Percentiles rank a stretch among this genome's conserved stretches.
Evolutionary conservation across 2,797 vertebrate species (phyloP).

Genomic region (Simalia tracyae): DNA sequence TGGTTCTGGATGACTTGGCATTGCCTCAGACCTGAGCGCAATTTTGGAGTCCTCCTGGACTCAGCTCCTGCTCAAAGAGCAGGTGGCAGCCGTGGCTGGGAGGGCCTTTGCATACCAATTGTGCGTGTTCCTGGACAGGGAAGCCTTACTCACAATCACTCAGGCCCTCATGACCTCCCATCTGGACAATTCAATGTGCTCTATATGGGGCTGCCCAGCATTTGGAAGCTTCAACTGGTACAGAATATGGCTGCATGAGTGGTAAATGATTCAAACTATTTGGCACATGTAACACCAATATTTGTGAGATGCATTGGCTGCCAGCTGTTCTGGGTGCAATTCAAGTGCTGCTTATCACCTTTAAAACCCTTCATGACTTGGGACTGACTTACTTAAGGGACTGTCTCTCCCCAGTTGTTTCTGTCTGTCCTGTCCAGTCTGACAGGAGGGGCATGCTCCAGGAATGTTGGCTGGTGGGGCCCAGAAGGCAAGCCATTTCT

Average conservation of each 20-base stretch:
- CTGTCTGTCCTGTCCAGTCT: not conserved
- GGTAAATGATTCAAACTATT: not conserved
- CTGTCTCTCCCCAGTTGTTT: too few species aligned
- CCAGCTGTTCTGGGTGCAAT: not conserved
- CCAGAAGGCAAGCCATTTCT: not conserved
- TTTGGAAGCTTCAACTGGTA: not conserved
- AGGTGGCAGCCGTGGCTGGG: not conserved
- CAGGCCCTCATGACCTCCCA: not conserved
- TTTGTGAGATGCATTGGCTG: not conserved
- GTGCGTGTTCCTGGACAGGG: not conserved
- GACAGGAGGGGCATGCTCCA: not conserved
- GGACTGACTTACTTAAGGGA: not conserved
- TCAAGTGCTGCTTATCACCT: not conserved
- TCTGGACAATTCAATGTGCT: not conserved
- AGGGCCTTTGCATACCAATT: not conserved
- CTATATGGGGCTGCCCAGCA: not conserved
- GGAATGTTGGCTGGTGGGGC: not conserved
- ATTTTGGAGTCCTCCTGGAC: not conserved
- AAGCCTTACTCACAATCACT: not conserved
- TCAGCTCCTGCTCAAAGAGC: not conserved
- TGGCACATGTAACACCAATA: not conserved
- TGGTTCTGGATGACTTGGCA: not conserved
- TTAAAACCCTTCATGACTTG: not conserved
- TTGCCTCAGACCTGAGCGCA: not conserved
- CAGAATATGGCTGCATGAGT: not conserved